Base-by-base conservation (phyloP, 1,140 invertebrate genomes). In the Pollicipes pollicipes region DNA sequence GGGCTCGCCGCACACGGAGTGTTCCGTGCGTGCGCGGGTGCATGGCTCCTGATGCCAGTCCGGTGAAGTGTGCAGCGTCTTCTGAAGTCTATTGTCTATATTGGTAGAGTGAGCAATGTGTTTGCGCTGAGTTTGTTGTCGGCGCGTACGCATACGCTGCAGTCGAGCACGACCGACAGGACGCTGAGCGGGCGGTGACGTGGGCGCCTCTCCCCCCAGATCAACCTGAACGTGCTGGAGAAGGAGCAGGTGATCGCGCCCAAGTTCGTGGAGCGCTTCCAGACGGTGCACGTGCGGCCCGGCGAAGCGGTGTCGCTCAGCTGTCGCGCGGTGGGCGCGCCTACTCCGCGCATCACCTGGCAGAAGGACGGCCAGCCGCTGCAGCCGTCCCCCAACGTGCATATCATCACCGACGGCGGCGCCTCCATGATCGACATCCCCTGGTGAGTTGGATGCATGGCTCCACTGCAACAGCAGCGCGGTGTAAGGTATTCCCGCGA, bases 231-330 rank as follows among this genome's bases (percentile, higher is more conserved):
- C 77, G 90, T 95, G 31, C 86, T 93, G 76, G 91, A 94, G 79
- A 91, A 90, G 77, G 91, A 95, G 80, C 88, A 93, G 83, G 87
- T 94, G 73, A 87, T 94, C 66, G 90, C 94, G 74, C 95, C 95
- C 4, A 95, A 95, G 82, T 98, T 98, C 80, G 89, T 97, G 8
- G 93, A 97, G 83, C 85, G 93, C 74, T 95, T 98, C 79, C 89
- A 88, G 72, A 95, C 92, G n/a, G 86, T 90, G 66, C 91, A 86
- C 76, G 89, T 96, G 17, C 88, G 88, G 76, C 93, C 96, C 82
- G 94, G 93, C 68, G 93, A 97, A 82, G 88, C 93, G 16, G 91
- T 97, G 29, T 83, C 84, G 71, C 85, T 98, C 71, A 88, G 86
- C 76, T 93, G 92, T 68, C 85, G 93, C 78, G 95, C 93, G 70